phyloP scores from a whole-genome alignment of 64 coral and sea anemone species.

The Montipora efflorescens region DNA sequence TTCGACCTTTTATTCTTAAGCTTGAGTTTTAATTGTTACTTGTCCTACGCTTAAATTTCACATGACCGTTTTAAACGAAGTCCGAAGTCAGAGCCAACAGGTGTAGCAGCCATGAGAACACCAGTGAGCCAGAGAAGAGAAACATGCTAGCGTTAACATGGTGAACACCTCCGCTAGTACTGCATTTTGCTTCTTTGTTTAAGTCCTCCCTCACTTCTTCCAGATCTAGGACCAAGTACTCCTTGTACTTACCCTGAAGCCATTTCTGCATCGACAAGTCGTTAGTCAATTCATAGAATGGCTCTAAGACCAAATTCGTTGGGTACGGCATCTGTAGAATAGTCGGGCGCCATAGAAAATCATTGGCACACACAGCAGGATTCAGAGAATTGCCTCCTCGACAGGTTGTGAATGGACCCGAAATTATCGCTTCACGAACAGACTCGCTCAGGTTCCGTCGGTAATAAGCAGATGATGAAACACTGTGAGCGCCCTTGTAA shows the following conservation, averaged over 20 bases:
- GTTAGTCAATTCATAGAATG: background rate
- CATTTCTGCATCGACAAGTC: background rate
- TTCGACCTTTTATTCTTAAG: too few species aligned
- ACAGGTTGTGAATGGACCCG: too few species aligned
- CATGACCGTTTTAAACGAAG: too few species aligned
- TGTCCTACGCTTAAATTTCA: too few species aligned
- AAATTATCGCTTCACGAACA: background rate
- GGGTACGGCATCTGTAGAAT: background rate
- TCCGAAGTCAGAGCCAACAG: too few species aligned
- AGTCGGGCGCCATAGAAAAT: background rate
- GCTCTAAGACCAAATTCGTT: background rate
- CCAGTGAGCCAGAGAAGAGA: background rate
- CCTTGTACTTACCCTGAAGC: too few species aligned
- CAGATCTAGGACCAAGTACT: background rate
- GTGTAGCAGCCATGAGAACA: background rate
- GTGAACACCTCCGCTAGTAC: background rate
- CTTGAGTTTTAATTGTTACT: too few species aligned
- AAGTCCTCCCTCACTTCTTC: background rate
- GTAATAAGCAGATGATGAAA: background rate
- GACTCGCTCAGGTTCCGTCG: background rate
- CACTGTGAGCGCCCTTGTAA: background rate
- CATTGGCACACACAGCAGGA: background rate
- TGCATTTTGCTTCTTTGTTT: background rate
- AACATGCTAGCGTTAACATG: background rate
- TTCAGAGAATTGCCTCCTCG: too few species aligned